Evolutionary conservation across 1,140 invertebrate genomes (phyloP).

Genomic region (Aculops lycopersici): DNA sequence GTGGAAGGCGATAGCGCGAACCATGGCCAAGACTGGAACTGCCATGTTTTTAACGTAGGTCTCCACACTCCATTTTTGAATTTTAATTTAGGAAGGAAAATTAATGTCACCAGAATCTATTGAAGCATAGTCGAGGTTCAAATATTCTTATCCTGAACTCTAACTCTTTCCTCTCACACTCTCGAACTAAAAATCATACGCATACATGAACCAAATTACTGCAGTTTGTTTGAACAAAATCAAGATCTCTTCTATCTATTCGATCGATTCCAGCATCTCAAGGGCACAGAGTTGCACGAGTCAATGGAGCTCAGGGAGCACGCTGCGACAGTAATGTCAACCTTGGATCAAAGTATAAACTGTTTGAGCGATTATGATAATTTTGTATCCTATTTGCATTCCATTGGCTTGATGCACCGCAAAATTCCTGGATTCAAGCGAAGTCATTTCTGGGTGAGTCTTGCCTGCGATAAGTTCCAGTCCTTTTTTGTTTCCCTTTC

Average conservation of each 20-base stretch:
- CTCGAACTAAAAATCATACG: too few species aligned
- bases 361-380: conserved; percentile 42
- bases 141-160: too few species aligned
- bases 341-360: conserved; percentile 39
- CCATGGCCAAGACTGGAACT: conserved; percentile 50
- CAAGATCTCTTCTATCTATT: conserved; percentile 40
- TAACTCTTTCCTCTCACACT: too few species aligned
- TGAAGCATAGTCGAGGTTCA: too few species aligned
- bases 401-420: conserved; percentile 41
- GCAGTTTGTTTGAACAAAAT: conserved; percentile 51
- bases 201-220: too few species aligned
- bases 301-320: conserved; percentile 47
- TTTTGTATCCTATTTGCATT: conserved; percentile 43
- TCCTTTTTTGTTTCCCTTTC: neutral
- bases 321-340: conserved; percentile 51
- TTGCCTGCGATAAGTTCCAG: too few species aligned
- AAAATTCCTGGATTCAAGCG: conserved; percentile 45
- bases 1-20: conserved; percentile 50
- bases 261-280: conserved; percentile 31
- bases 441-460: conserved; percentile 16
- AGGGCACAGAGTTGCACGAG: conserved; percentile 38
- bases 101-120: too few species aligned
- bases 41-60: conserved; percentile 42
- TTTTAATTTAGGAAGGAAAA: too few species aligned
- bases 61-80: too few species aligned